phyloP scores from a whole-genome alignment of 1,140 invertebrate species.

The Dysdera silvatica region DNA sequence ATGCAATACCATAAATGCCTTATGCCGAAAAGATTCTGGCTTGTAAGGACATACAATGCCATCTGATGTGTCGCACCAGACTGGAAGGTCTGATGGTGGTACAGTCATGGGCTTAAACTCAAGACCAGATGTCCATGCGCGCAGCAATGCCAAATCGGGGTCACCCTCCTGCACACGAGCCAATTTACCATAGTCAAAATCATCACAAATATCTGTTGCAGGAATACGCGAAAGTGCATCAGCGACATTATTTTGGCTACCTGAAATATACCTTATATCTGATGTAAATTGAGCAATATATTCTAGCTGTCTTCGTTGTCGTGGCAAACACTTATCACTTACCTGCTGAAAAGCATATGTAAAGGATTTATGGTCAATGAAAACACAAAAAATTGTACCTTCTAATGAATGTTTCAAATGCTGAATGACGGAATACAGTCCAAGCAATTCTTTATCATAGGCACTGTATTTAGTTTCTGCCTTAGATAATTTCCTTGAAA shows the following conservation, averaged over 20 bases:
- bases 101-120: not conserved
- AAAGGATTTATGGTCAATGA: conserved; percentile 38
- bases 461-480: conserved; percentile 27
- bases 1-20: conserved; percentile 1
- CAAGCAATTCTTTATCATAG: conserved; percentile 36
- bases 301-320: conserved; percentile 36
- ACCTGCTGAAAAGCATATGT: conserved; percentile 29
- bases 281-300: conserved; percentile 42
- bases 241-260: conserved; percentile 36
- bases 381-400: conserved; percentile 36
- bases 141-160: too few species aligned
- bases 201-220: not conserved
- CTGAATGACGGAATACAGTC: conserved; percentile 33
- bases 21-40: not conserved
- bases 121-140: not conserved
- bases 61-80: conserved; percentile 6
- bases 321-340: not conserved
- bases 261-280: conserved; percentile 39
- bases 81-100: not conserved
- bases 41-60: not conserved
- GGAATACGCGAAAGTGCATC: conserved; percentile 15
- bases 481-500: conserved; percentile 23
- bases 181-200: not conserved
- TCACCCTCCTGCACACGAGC: not conserved
- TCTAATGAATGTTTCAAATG: conserved; percentile 38